A percentile compares a stretch with the other conserved stretches of the same genome.
These are phyloP conservation scores for Eupithecia tripunctaria DNA, from an alignment of 2,888 invertebrate genomes.

Conservation along the genomic window DNA sequence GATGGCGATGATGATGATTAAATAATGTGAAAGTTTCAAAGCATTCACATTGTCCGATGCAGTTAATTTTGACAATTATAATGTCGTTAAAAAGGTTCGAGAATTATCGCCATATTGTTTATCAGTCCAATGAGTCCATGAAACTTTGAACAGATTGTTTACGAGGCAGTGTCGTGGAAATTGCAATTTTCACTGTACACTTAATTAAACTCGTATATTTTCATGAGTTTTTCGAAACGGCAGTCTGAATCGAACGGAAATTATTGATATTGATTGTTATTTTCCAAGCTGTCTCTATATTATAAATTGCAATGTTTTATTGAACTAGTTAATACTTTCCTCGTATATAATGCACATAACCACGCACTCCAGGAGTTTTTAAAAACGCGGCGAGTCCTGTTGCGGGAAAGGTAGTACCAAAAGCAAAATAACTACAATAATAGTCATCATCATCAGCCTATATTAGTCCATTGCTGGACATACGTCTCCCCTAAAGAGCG, in stretches of 20 bases:
- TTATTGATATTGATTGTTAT: conserved; percentile 18
- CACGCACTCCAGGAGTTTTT: too few species aligned
- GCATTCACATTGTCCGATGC: background rate
- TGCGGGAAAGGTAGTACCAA: background rate
- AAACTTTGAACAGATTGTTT: conserved; percentile 35
- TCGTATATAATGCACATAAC: background rate
- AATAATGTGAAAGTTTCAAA: background rate
- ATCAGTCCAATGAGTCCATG: conserved; percentile 33
- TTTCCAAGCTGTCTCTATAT: background rate
- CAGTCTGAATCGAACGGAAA: conserved; percentile 18
- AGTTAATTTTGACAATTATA: background rate
- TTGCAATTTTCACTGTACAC: conserved; percentile 39
- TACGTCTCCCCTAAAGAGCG: too few species aligned
- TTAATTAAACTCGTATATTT: conserved; percentile 41
- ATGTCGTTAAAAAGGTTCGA: background rate
- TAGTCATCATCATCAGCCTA: too few species aligned
- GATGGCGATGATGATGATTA: too few species aligned
- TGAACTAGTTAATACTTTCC: background rate
- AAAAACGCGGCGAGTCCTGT: background rate
- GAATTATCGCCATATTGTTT: conserved; percentile 16
- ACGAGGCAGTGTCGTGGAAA: conserved; percentile 39
- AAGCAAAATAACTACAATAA: too few species aligned
- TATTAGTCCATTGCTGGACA: too few species aligned
- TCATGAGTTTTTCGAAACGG: conserved; percentile 30
- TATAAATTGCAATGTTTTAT: background rate